Evolutionary conservation across 92 coral and sea anemone genomes (phyloP), one percentile per base, ranked within the genome.

Genomic region (Heteractis magnifica): DNA sequence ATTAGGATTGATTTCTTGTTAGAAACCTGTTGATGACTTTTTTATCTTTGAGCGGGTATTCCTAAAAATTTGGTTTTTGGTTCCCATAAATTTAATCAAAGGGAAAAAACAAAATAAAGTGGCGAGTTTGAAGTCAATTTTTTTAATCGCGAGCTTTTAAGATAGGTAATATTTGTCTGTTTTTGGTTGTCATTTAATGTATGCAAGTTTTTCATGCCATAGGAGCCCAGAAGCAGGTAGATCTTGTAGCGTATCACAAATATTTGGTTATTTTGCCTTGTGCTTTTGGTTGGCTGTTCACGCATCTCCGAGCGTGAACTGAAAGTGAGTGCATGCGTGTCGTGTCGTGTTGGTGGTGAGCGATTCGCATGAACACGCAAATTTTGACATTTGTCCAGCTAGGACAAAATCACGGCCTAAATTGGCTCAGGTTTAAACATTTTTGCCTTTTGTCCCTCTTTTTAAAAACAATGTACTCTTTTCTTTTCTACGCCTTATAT

Each of bases 241-340:
- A 73, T 11, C 75, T 52, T 7, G 16, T 8, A 51, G 87, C 84
- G 75, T 82, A 65, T 71, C 79, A 84, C 64, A 44, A 84, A 64
- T 73, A 64, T 76, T 65, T 11, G 55, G 15, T 62, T 14, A 20
- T 16, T 10, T 62, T 52, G 75, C 70, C 76, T 65, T 62, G 64
- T 21, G 6, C 53, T 19, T 72, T 80, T 80, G 83, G 84, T 70
- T 15, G 51, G 73, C 41, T 52, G 23, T 79, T 85, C 51, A 85
- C 88, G 88, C 88, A 70, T 53, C 88, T 58, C 88, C 77, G 51
- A 85, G 88, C 88, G 88, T 85, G 88, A 85, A 82, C 77, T 79
- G 65, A n/a, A 20, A 26, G 72, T 77, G 75, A 77, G 62, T 52
- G 77, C 49, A 60, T 56, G 83, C 72, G 72, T 65, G 34, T 65